Base-by-base conservation (phyloP, 2,888 invertebrate genomes). In the Sphaerophoria taeniata region DNA sequence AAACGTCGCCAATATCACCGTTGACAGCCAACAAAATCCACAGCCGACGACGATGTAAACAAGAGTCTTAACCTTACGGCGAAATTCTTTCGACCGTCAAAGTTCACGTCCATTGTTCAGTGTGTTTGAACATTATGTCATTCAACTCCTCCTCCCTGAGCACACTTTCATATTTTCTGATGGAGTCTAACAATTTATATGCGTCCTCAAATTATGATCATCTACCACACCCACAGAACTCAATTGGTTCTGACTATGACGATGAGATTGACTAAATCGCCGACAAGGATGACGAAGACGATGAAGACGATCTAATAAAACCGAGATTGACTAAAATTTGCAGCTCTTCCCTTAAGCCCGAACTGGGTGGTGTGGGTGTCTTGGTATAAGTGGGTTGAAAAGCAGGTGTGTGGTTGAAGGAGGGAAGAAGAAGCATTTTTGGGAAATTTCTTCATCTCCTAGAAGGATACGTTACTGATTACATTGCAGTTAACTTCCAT, bases 291-390 rank as follows among this genome's bases (percentile, higher is more conserved):
- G n/a, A n/a, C n/a, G 63, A 60, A 43, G 47, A 47, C 71, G 71
- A 84, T 24, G 84, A n/a, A n/a, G 47, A 47, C 71, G 71, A 84
- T 84, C 75, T 71, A 84, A 84, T 84, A 79, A 79, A 84, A 84
- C 84, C 34, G 84, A 84, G 84, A 84, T 84, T 84, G 75, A 71
- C 67, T 61, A 61, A 84, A 84, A 79, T 80, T 24, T 79, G 71
- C 4, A 9, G 75, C 79, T 84, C 74, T 72, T 84, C 75, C 79
- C 75, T 78, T 78, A 78, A 78, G 78, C 74, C 43, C 63, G 6
- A 24, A 24, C 24, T 14, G 45, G 9, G n/a, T n/a, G n/a, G n/a
- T 36, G 5, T 14, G 43, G 31, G 14, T 43, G 60, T 33, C 4
- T 33, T 33, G 9, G n/a, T 5, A 12, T 33, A 33, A n/a, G 12